Base-by-base conservation (phyloP, 2,797 vertebrate species). In the Microctenopoma stevenorrisi region DNA sequence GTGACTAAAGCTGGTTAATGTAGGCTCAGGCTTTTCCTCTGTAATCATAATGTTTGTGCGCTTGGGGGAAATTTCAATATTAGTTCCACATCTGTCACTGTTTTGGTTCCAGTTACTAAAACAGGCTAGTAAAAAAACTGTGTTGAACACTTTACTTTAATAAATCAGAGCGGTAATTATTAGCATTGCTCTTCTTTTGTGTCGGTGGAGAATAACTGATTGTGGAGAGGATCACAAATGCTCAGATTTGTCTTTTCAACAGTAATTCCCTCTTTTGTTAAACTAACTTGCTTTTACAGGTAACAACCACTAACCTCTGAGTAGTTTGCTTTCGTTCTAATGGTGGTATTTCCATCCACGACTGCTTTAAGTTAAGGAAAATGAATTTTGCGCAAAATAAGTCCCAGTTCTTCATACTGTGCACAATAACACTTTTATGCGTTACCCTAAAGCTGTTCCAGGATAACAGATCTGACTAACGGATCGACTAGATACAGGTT, bases 1-100 rank as follows among this genome's bases (percentile, higher is more conserved):
- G 61, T 66, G 51, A 66, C 43, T 59, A 66, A 79, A 61, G 30
- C 14, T 12, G 6, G 67, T 74, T 74, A 49, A 72, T 75, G 9
- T 53, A 13, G 1, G 13, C 18, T 18, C 0, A 42, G 22, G 22
- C 55, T 18, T 76, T 78, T 73, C 13, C 16, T 38, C 63, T 75
- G 46, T 79, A 28, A 72, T 68, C 13, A 4, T 40, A 52, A 62
- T 53, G 62, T 65, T 70, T 6, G 38, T 37, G 30, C 10, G 16
- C 58, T 64, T 46, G 1, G 43, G 63, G 65, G 38, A 52, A 40
- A 33, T 71, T 78, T 81, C 65, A 60, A 57, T 74, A 82, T 86
- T 77, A 59, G 72, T 76, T 77, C 56, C 61, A 76, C 55, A 81
- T 84, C 77, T 79, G 83, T 70, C 76, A 52, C 22, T 74, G 77